Evolutionary conservation across 2,113 vertebrate species (phyloP).

Genomic region (Telmatochromis sp.): DNA sequence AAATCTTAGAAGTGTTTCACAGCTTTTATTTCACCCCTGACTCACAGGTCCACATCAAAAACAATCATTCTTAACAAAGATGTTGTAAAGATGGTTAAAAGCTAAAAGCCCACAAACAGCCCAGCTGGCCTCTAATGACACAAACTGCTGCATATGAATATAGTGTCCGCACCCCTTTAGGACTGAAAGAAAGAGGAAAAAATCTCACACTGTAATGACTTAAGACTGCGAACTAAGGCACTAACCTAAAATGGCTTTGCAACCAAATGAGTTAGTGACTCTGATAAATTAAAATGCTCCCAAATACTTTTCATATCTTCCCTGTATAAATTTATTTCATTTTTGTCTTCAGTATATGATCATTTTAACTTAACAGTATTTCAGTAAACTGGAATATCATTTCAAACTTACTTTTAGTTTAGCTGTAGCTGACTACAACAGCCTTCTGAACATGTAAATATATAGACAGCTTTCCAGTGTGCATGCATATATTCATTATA

Average conservation of each 20-base stretch:
- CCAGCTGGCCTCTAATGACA: not conserved
- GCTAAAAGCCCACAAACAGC: not conserved
- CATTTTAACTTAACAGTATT: not conserved
- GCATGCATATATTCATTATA: not conserved
- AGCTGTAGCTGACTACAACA: not conserved
- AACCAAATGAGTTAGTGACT: not conserved
- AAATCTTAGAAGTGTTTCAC: not conserved
- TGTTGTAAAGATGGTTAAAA: not conserved
- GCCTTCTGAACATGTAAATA: not conserved
- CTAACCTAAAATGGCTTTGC: not conserved
- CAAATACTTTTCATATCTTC: not conserved
- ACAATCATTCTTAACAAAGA: not conserved
- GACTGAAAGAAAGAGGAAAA: not conserved
- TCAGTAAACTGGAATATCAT: not conserved
- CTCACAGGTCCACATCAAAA: not conserved
- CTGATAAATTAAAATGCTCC: not conserved
- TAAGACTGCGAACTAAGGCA: accelerated
- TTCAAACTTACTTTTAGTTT: not conserved
- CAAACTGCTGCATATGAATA: not conserved
- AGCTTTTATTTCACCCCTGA: not conserved
- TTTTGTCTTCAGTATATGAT: not conserved
- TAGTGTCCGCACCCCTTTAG: not conserved
- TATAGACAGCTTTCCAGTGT: not conserved
- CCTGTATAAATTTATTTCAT: not conserved
- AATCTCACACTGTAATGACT: not conserved